Evolutionary conservation across 2,797 vertebrate genomes (phyloP).

Genomic region (Propithecus deckenii): DNA sequence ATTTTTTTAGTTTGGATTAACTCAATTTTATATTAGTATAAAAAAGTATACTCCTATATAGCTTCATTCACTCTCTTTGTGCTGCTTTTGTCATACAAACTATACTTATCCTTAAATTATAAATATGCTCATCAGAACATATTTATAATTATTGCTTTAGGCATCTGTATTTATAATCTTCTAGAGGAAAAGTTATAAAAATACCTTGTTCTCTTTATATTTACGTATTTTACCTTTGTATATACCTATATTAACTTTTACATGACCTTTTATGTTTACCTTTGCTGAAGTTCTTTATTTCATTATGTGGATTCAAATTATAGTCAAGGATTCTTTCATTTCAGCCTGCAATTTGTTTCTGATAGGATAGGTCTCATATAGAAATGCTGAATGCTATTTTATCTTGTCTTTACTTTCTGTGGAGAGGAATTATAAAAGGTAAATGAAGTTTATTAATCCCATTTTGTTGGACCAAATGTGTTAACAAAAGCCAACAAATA

Average conservation of each 20-base stretch:
- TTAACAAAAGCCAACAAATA: constrained; percentile 28
- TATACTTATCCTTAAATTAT: background rate
- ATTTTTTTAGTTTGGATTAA: background rate
- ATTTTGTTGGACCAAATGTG: constrained; percentile 31
- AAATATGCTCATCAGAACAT: background rate
- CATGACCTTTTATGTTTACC: background rate
- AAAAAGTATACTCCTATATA: background rate
- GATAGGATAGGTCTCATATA: background rate
- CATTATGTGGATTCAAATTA: background rate
- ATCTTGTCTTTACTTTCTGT: constrained; percentile 14
- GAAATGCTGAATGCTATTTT: constrained; percentile 14
- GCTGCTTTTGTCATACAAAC: background rate
- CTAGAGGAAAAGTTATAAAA: background rate
- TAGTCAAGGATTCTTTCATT: background rate
- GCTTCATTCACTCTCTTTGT: background rate
- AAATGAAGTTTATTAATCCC: background rate
- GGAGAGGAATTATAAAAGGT: background rate
- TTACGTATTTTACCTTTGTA: background rate
- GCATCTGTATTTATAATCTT: background rate
- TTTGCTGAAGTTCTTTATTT: background rate
- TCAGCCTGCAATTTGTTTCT: background rate
- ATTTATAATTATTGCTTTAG: background rate
- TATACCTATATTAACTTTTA: background rate
- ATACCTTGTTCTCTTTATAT: background rate
- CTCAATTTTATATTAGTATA: background rate